Conservation (phyloP, 2,797 vertebrate genomes). For the Poecile montanus region DNA sequence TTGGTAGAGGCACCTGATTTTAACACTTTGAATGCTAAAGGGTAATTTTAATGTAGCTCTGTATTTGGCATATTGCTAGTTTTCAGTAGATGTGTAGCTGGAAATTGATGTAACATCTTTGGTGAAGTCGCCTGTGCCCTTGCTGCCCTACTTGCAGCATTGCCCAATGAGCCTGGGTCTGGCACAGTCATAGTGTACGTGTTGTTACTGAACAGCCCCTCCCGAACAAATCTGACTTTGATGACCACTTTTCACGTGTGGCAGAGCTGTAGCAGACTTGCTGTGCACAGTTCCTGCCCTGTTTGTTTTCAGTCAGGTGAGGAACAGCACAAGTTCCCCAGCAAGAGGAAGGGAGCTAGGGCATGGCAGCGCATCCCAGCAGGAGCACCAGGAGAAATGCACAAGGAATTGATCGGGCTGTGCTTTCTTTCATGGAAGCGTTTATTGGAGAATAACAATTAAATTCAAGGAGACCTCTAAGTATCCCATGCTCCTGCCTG, state of each 20-base stretch:
- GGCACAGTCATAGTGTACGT: fast-evolving
- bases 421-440: not conserved
- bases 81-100: not conserved
- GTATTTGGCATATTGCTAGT: not conserved
- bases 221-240: not conserved
- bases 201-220: not conserved
- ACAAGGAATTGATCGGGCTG: fast-evolving
- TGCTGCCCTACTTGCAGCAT: not conserved
- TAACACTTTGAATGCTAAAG: not conserved
- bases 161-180: fast-evolving
- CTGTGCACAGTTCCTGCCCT: fast-evolving
- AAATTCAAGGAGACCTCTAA: not conserved
- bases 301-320: not conserved
- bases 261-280: not conserved
- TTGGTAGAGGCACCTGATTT: not conserved
- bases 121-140: not conserved
- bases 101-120: not conserved
- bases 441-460: not conserved
- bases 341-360: not conserved
- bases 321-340: fast-evolving
- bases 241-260: not conserved
- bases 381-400: not conserved
- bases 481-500: not conserved
- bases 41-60: not conserved
- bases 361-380: not conserved